Evolutionary conservation across 2,797 vertebrate species (phyloP), one percentile per base, ranked within the genome.

Genomic region (Typhlichthys eigenmanni): DNA sequence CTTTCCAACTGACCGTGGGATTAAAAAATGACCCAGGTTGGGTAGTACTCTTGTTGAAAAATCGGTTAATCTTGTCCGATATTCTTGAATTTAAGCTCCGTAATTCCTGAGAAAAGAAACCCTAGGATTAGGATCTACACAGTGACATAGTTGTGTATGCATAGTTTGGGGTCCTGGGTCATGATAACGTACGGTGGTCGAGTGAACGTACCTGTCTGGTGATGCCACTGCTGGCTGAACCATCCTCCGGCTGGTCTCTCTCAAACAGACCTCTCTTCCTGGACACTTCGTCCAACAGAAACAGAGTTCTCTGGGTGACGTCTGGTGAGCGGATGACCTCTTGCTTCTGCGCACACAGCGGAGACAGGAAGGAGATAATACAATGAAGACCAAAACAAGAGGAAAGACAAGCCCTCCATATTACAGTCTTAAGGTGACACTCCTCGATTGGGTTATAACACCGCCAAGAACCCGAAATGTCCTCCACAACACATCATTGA

Each of bases 191-290:
- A 24, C 13, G n/a, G 13, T 4, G 9, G 11, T 29, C 10, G 16
- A 56, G 49, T 29, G 8, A 10, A 4, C n/a, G 9, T 90, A 96
- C 96, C 91, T 94, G 93, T 87, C 82, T 87, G 81, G 64, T 57
- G 24, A 69, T 38, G 17, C 81, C 67, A 0, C 76, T 69, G 66
- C 71, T 80, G 58, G 53, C 32, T 16, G 72, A 85, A 0, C 55
- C 50, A 2, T 75, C 85, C 59, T 58, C 54, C 0, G 69, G 80
- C 60, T 75, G 79, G 16, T 94, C 94, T 74, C 90, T 94, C 83
- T 98, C 97, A 71, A 98, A 98, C 54, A 98, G 84, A 52, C 88
- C 92, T 72, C 95, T 93, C 76, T 95, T 98, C 89, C 93, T 94
- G 64, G 95, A 94, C 52, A 98, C 94, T 5, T 95, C 95, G 0